Evolutionary conservation across 2,797 vertebrate species (phyloP).

Genomic region (Poecilia gillii): DNA sequence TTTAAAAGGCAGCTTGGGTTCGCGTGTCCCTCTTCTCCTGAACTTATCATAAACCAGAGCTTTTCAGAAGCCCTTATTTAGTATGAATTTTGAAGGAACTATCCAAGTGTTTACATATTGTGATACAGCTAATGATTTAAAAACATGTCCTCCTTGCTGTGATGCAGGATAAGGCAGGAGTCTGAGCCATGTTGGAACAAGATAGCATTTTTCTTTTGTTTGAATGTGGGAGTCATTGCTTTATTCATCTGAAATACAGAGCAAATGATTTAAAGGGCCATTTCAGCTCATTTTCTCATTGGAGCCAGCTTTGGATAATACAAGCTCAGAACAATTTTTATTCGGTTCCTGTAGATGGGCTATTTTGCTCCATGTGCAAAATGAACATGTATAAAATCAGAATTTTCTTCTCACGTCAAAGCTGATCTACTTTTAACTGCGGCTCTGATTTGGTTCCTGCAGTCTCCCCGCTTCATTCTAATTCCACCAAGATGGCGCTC

Average conservation of each 20-base stretch:
- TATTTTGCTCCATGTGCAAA: neutral
- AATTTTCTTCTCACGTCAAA: slow-evolving; percentile 20
- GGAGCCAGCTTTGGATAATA: neutral
- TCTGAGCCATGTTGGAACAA: neutral
- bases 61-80: slow-evolving; percentile 31
- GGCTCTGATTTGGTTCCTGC: slow-evolving; percentile 12
- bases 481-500: slow-evolving; percentile 39
- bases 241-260: neutral
- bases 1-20: neutral
- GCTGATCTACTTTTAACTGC: slow-evolving; percentile 6
- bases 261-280: neutral
- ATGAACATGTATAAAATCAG: neutral
- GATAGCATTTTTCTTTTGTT: neutral
- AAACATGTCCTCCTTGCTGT: slow-evolving; percentile 30
- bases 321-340: neutral
- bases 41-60: neutral
- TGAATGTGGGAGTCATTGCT: neutral
- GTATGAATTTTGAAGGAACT: slow-evolving; percentile 8
- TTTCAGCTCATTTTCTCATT: neutral
- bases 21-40: neutral
- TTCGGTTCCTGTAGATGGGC: neutral
- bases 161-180: neutral
- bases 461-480: slow-evolving; percentile 43
- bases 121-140: slow-evolving; percentile 35
- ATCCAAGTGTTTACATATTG: slow-evolving; percentile 26